Conservation (phyloP, 2,113 vertebrate species). For the Ceyx melanurus region DNA sequence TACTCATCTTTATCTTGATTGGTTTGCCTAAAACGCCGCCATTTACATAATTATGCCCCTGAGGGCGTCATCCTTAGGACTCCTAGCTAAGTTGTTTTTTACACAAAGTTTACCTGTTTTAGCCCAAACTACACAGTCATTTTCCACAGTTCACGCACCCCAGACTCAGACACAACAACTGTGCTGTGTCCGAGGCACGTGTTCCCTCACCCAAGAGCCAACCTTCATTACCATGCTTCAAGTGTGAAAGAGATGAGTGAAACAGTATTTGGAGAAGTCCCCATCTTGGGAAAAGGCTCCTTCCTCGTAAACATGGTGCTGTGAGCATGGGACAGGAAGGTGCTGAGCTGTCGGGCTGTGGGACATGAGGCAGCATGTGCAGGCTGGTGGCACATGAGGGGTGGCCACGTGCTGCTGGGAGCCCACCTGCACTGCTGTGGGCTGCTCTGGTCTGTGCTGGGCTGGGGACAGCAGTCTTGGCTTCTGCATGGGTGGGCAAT, state of each 20-base stretch:
- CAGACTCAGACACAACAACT: too few relatives aligned
- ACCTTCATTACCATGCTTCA: not conserved
- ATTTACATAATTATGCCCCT: too few relatives aligned
- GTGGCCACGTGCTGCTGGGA: not conserved
- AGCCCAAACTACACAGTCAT: too few relatives aligned
- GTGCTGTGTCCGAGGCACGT: too few relatives aligned
- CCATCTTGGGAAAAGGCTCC: not conserved
- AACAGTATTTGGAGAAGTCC: not conserved
- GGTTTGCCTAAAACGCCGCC: too few relatives aligned
- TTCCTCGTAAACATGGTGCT: accelerated
- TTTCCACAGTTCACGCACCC: too few relatives aligned
- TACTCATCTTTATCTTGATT: too few relatives aligned
- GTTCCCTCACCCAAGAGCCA: not conserved
- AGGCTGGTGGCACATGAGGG: not conserved
- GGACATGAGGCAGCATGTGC: not conserved
- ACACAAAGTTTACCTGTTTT: too few relatives aligned
- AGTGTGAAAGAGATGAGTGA: not conserved
- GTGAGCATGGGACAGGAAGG: not conserved
- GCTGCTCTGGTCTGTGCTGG: too few relatives aligned
- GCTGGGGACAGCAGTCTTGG: not conserved
- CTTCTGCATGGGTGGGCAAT: not conserved
- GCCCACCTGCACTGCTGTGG: too few relatives aligned
- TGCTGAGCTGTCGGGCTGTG: not conserved
- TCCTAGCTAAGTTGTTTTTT: too few relatives aligned
- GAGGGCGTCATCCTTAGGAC: too few relatives aligned